Conservation (phyloP, 2,113 vertebrate genomes). For the Rhinopomastus cyanomelas region DNA sequence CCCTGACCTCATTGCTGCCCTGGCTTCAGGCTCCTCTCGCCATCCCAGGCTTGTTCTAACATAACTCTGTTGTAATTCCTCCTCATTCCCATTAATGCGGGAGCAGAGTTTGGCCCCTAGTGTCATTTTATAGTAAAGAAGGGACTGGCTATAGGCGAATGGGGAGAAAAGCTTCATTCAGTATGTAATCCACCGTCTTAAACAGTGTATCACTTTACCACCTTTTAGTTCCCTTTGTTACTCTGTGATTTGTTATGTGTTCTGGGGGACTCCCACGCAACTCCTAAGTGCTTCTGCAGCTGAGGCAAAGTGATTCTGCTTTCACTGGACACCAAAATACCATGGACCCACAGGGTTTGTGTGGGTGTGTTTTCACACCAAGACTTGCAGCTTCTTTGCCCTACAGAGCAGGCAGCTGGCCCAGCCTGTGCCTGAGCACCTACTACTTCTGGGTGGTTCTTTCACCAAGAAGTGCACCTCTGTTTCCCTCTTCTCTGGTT, state of each 20-base stretch:
- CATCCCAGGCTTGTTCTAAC: slow-evolving; percentile 26
- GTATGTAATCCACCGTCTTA: slow-evolving; percentile 22
- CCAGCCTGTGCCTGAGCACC: neutral
- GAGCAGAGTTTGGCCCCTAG: neutral
- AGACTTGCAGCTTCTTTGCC: neutral
- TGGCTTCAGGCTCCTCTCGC: neutral
- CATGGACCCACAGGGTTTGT: fast-evolving
- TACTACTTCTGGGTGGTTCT: neutral
- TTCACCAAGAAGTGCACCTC: neutral
- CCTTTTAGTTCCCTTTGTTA: slow-evolving; percentile 53
- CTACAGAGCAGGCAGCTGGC: neutral
- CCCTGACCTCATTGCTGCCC: neutral
- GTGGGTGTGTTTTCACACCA: neutral
- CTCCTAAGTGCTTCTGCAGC: slow-evolving; percentile 53
- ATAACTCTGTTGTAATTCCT: neutral
- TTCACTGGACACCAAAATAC: neutral
- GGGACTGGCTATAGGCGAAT: neutral
- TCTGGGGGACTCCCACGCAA: slow-evolving; percentile 28
- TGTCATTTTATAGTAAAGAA: slow-evolving; percentile 17
- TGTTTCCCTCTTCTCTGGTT: neutral
- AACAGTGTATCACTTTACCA: neutral
- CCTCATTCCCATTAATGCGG: neutral
- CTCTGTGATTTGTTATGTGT: slow-evolving; percentile 46
- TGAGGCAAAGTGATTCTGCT: neutral
- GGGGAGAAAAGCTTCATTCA: neutral